Base-by-base conservation (phyloP, 2,888 invertebrate species). In the Hoplodrina ambigua region DNA sequence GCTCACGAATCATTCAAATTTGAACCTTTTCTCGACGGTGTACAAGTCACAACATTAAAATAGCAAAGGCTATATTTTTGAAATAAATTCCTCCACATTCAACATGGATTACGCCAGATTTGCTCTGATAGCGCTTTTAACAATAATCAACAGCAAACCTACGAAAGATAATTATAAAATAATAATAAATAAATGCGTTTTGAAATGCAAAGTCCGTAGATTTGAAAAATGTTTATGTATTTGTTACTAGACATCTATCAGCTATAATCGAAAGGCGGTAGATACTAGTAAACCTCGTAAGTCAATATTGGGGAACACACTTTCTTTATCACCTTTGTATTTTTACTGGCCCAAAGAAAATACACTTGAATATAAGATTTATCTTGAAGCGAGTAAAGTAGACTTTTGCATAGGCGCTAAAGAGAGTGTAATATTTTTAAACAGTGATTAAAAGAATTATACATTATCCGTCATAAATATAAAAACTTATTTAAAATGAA, bases 401-500 rank as follows among this genome's bases (percentile, higher is more conserved):
- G 56, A 30, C 37, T 20, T 50, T 44, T 41, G 15, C 58, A 75
- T 17, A 30, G 67, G 49, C 58, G 65, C 20, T 11, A 64, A 57
- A 60, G 75, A 57, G 41, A 50, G 10, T 44, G 55, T 33, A 56
- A 13, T 56, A 64, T 66, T 76, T 56, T 60, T 69, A 15, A 78
- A 52, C 30, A 54, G 30, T 49, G 6, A 54, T 8, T 61, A 55
- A 63, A 50, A 19, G 6, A 62, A 71, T 71, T 44, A 67, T 49
- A 50, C 56, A 20, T 19, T 75, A 57, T 61, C 66, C 76, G 63
- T 75, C 66, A 55, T 70, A 37, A 52, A 55, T 57, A 49, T 62
- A 52, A 59, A 62, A 54, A n/a, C 25, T 37, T 25, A 52, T 65
- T 56, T 46, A 52, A 61, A 77, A 58, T 54, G 8, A 70, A 80